Evolutionary conservation across 2,797 vertebrate species (phyloP), one percentile per base, ranked within the genome.

Genomic region (Adrianichthys oophorus): DNA sequence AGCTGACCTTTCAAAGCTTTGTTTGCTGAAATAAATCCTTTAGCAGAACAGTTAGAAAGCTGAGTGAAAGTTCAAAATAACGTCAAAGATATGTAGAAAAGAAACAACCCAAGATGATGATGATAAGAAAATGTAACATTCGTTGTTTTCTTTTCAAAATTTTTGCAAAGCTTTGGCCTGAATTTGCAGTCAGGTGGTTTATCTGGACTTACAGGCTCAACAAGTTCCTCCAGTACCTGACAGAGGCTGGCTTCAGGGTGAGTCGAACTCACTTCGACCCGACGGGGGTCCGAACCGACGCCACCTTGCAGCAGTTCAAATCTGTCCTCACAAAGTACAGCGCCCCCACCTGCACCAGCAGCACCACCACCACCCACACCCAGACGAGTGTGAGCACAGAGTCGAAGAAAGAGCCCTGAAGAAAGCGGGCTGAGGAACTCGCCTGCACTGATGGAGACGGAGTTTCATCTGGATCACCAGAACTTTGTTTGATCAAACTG

Each of bases 211-310:
- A 15, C 41, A 99, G 97, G 90, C 79, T 98, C 78, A 99, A 98
- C 66, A 98, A 95, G 75, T 98, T 99, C 66, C 86, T 98, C 40
- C 93, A 90, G 82, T 97, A 94, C 75, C 90, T 99, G 67, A 94
- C 91, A 0, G 93, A 98, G 81, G 96, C 95, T 0, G 95, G 97
- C n/a, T 98, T 95, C 87, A 89, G 94, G 71, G 97, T 98, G 24
- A 95, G 96, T 52, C 93, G 97, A 68, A 99, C 97, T 3, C 97
- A 98, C 86, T 99, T 98, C 5, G 97, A 99, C 72, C 97, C 97
- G 0, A 98, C 96, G 4, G 96, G 97, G 5, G 92, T 98, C 15
- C 96, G 96, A 52, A 99, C 97, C 0, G 92, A 94, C 0, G 96
- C 95, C 0, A 93, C 93, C 0, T 83, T 99, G 84, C 82, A 75